Conservation (phyloP, 2,113 vertebrate species). For the Panthera leo region DNA sequence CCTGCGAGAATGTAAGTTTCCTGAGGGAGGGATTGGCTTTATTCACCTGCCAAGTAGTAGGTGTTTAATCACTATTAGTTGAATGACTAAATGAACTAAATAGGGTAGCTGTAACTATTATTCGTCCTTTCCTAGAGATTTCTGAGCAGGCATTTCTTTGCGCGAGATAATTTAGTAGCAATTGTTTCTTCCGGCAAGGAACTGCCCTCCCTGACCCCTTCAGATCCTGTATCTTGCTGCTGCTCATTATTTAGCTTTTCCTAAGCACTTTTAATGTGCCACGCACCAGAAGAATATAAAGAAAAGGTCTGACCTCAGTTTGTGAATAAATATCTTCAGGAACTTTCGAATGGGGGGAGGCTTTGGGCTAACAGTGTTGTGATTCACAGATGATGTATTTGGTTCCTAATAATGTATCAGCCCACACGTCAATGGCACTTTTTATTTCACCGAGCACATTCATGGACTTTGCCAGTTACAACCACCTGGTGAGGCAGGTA, state of each 20-base stretch:
- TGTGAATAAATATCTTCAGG: neutral
- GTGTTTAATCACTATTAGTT: neutral
- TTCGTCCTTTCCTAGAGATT: neutral
- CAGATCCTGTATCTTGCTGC: neutral
- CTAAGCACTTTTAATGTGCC: neutral
- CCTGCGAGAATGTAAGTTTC: neutral
- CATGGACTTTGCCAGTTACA: neutral
- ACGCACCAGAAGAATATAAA: neutral
- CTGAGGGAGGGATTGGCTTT: neutral
- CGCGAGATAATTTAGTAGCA: neutral
- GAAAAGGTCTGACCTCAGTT: neutral
- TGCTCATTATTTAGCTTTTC: conserved; percentile 17
- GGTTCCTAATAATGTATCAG: neutral
- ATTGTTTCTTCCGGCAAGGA: neutral
- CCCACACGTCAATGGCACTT: neutral
- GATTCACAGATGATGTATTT: conserved; percentile 36
- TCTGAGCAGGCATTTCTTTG: neutral
- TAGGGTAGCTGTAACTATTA: neutral
- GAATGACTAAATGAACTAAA: neutral
- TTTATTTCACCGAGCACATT: neutral
- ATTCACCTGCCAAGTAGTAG: neutral
- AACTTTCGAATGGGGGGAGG: neutral
- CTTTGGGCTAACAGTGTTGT: neutral
- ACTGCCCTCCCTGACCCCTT: neutral
- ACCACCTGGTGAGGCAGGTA: neutral